phyloP scores from a whole-genome alignment of 2,797 vertebrate genomes.

The Danio aesculapii region DNA sequence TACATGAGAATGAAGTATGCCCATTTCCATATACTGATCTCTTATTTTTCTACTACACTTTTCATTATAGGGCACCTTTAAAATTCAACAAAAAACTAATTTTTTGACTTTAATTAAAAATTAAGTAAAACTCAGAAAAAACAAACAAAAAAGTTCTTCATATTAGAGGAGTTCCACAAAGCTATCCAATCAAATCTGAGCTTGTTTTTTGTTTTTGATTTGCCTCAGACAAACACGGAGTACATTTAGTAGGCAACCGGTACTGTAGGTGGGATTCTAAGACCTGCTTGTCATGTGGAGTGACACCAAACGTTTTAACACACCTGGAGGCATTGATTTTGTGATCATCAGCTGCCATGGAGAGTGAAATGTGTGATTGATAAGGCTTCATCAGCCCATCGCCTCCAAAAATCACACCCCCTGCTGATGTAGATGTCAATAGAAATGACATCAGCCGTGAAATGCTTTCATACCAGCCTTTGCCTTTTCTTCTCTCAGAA shows the following conservation, averaged over 20 bases:
- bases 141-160: too few relatives aligned
- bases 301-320: neutral
- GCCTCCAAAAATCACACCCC: slow-evolving; percentile 12
- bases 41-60: too few relatives aligned
- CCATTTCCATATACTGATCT: too few relatives aligned
- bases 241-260: too few relatives aligned
- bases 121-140: too few relatives aligned
- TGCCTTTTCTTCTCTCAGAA: slow-evolving; percentile 5
- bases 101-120: too few relatives aligned
- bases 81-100: too few relatives aligned
- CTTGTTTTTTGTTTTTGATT: neutral
- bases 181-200: slow-evolving; percentile 4
- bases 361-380: slow-evolving; percentile 19
- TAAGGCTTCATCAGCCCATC: neutral
- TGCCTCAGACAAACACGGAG: neutral
- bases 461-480: slow-evolving; percentile 17
- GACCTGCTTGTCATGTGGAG: neutral
- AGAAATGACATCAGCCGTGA: slow-evolving; percentile 23
- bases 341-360: slow-evolving; percentile 5
- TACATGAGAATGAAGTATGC: too few relatives aligned
- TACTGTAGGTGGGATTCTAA: neutral
- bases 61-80: too few relatives aligned
- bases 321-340: slow-evolving; percentile 13
- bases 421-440: slow-evolving; percentile 12
- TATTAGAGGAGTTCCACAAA: neutral